Conservation (phyloP, 2,888 invertebrate genomes). For the Hartigia nigra region DNA sequence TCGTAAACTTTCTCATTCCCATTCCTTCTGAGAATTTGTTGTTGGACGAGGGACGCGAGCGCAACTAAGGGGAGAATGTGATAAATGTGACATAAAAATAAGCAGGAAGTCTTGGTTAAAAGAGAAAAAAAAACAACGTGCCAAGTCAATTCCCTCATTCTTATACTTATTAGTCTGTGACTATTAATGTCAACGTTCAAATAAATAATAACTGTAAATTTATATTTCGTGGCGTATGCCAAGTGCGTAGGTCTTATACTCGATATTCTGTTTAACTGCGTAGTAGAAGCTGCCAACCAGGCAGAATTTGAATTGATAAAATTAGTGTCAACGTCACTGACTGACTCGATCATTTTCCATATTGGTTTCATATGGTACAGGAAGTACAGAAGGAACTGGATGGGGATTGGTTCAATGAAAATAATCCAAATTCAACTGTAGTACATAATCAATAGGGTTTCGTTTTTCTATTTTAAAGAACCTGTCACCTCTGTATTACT, state of each 20-base stretch:
- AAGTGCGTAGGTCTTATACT: slow-evolving; percentile 34
- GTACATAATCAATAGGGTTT: neutral
- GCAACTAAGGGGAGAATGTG: neutral
- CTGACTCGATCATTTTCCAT: neutral
- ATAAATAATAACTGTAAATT: neutral
- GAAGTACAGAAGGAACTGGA: neutral
- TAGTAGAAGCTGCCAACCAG: slow-evolving; percentile 21
- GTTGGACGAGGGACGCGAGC: neutral
- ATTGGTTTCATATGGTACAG: neutral
- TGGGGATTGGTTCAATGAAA: neutral
- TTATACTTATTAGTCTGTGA: neutral
- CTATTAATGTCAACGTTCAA: neutral
- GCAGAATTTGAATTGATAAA: neutral
- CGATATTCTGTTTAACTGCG: slow-evolving; percentile 12
- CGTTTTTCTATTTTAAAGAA: neutral
- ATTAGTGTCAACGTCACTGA: neutral
- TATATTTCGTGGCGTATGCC: slow-evolving; percentile 20
- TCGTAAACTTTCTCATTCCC: neutral
- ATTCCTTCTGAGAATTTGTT: neutral
- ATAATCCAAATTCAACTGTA: neutral
- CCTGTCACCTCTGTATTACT: neutral
- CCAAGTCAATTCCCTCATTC: neutral
- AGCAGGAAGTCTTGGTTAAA: neutral
- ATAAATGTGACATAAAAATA: neutral
- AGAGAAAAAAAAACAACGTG: neutral